phyloP scores from a whole-genome alignment of 1,140 invertebrate species.

The Gonioctena quinquepunctata region DNA sequence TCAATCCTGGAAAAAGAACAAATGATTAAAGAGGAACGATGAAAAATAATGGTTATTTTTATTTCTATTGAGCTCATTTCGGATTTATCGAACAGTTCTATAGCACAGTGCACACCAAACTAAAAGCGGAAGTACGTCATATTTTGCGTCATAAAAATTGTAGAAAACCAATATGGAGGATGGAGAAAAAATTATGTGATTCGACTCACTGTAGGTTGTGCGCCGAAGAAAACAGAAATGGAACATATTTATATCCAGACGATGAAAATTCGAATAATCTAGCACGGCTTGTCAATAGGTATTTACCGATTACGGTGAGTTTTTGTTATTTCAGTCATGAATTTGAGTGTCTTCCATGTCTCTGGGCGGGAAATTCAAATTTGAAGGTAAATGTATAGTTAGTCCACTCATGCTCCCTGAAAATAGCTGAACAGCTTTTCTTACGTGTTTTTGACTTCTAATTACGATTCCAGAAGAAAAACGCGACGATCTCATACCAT shows the following conservation, averaged over 20 bases:
- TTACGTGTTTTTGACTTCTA: not conserved
- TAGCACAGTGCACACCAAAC: no score
- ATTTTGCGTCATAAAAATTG: no score
- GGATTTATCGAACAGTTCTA: no score
- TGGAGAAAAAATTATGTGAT: slow-evolving; percentile 49
- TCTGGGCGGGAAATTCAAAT: slow-evolving; percentile 42
- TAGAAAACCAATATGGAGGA: slow-evolving; percentile 35
- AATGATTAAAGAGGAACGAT: no score
- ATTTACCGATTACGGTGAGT: slow-evolving; percentile 72
- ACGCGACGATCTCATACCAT: no score
- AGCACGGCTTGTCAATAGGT: slow-evolving; percentile 68
- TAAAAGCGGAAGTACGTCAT: not conserved
- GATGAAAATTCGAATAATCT: slow-evolving; percentile 65
- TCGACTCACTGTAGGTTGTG: slow-evolving; percentile 74
- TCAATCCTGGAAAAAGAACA: no score
- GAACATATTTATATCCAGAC: slow-evolving; percentile 63
- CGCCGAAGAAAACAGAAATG: slow-evolving; percentile 70
- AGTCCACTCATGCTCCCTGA: no score
- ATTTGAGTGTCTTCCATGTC: slow-evolving; percentile 62
- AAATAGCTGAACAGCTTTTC: no score
- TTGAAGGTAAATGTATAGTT: no score
- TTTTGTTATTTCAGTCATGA: slow-evolving; percentile 57
- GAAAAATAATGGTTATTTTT: no score
- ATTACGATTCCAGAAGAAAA: slow-evolving; percentile 9
- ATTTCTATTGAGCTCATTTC: no score